Conservation (phyloP, 2,113 vertebrate species). For the Ameiurus melas region DNA sequence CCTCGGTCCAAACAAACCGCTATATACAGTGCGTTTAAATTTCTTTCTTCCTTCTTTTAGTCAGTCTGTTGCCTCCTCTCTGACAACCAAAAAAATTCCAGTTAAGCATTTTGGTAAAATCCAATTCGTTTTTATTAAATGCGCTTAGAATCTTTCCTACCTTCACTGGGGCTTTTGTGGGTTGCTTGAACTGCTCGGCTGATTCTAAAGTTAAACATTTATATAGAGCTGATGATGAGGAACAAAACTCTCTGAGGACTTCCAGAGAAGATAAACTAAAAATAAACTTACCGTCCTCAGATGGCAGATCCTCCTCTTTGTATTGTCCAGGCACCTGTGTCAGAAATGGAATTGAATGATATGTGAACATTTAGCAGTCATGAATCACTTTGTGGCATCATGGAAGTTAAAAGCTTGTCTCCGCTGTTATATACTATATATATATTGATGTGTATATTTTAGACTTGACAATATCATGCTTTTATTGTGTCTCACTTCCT, state of each 20-base stretch:
- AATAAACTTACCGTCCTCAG: slow-evolving; percentile 67
- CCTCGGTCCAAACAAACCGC: neutral
- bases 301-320: slow-evolving; percentile 56
- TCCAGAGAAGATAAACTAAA: neutral
- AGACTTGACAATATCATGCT: neutral
- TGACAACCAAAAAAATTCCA: neutral
- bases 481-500: slow-evolving; percentile 5
- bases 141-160: slow-evolving; percentile 59
- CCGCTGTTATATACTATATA: neutral
- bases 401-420: neutral
- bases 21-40: neutral
- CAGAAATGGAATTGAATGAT: neutral
- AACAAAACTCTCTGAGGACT: slow-evolving; percentile 2
- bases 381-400: neutral
- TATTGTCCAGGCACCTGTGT: neutral
- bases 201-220: slow-evolving; percentile 63
- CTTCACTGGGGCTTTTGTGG: slow-evolving; percentile 58
- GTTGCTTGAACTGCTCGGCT: slow-evolving; percentile 71
- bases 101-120: neutral
- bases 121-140: neutral
- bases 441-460: neutral
- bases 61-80: slow-evolving; percentile 43
- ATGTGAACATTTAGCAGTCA: neutral
- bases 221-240: neutral
- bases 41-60: slow-evolving; percentile 59